Evolutionary conservation across 2,888 invertebrate genomes (phyloP).

Genomic region (Dromius quadrimaculatus): DNA sequence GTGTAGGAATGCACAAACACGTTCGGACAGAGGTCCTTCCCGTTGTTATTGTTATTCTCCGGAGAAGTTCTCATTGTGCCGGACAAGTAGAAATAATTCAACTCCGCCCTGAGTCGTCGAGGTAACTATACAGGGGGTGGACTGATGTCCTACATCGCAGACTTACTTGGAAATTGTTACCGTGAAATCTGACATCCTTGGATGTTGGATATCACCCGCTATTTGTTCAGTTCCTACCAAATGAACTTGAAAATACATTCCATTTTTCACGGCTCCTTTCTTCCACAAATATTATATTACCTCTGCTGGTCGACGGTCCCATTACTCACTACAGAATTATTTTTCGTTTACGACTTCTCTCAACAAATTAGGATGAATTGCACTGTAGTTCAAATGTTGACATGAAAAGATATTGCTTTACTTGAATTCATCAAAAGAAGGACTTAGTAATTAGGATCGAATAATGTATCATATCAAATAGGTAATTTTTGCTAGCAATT

Average conservation of each 20-base stretch:
- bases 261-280: slow-evolving; percentile 20
- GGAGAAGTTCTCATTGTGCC: slow-evolving; percentile 48
- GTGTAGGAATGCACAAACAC: slow-evolving; percentile 64
- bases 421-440: too few species aligned
- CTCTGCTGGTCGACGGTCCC: slow-evolving; percentile 11
- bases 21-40: slow-evolving; percentile 55
- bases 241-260: slow-evolving; percentile 35
- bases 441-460: too few species aligned
- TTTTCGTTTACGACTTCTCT: background rate
- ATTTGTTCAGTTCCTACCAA: slow-evolving; percentile 28
- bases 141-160: slow-evolving; percentile 16
- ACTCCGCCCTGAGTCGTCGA: slow-evolving; percentile 23
- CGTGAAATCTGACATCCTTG: slow-evolving; percentile 35
- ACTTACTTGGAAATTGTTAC: slow-evolving; percentile 40
- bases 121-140: slow-evolving; percentile 45
- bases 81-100: slow-evolving; percentile 50
- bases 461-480: too few species aligned
- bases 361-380: slow-evolving; percentile 7
- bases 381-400: background rate
- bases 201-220: background rate
- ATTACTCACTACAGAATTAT: background rate
- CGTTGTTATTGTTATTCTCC: slow-evolving; percentile 51
- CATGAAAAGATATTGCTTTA: too few species aligned
- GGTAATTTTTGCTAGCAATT: too few species aligned
- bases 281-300: slow-evolving; percentile 17